Percentiles rank a stretch among this genome's conserved stretches.
phyloP scores from a whole-genome alignment of 2,888 invertebrate genomes.

The Neoitamus cyanurus region DNA sequence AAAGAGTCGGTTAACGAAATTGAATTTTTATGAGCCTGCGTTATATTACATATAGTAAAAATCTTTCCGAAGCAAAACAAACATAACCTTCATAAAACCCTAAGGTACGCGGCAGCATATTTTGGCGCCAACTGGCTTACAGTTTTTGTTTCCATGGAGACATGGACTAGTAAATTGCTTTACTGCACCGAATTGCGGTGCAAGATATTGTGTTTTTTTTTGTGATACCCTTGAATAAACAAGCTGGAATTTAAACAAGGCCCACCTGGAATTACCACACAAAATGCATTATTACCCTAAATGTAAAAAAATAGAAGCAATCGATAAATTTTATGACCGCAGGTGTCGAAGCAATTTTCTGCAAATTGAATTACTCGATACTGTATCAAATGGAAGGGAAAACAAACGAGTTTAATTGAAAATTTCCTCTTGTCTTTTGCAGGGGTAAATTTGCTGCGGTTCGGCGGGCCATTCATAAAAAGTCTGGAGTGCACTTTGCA shows the following conservation, averaged over 20 bases:
- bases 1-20: too few relatives aligned
- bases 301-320: neutral
- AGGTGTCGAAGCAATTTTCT: neutral
- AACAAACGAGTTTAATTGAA: neutral
- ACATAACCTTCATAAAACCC: neutral
- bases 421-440: constrained; percentile 65
- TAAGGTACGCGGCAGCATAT: neutral
- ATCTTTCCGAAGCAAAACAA: neutral
- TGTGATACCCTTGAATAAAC: neutral
- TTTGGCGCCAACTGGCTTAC: neutral
- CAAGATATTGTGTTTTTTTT: neutral
- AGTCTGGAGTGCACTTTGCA: constrained; percentile 90
- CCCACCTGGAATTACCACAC: neutral
- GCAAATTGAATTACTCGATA: neutral
- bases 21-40: too few relatives aligned
- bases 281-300: neutral
- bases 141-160: neutral
- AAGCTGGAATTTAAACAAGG: neutral
- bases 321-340: neutral
- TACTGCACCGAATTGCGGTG: too few relatives aligned
- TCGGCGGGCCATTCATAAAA: constrained; percentile 87
- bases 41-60: neutral
- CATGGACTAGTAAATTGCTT: too few relatives aligned
- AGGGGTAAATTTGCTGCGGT: constrained; percentile 98
- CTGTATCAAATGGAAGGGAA: neutral